Evolutionary conservation across 2,113 vertebrate genomes (phyloP).

Genomic region (Tringa solitaria): DNA sequence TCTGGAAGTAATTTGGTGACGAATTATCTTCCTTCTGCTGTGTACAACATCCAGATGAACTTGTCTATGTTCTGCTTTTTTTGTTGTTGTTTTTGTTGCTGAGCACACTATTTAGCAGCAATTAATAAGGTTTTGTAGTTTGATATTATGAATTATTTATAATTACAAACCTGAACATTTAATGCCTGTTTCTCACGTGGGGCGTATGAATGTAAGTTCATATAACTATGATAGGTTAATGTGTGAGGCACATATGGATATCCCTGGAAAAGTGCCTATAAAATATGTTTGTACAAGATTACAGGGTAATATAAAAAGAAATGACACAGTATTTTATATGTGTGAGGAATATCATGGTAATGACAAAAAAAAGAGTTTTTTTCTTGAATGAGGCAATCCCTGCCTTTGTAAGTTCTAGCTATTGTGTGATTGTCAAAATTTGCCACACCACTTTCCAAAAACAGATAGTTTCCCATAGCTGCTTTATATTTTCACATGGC

Average conservation of each 20-base stretch:
- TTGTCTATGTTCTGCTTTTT: fast-evolving
- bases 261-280: not conserved
- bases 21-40: not conserved
- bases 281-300: not conserved
- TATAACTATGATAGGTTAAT: not conserved
- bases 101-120: not conserved
- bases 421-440: not conserved
- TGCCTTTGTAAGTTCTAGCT: not conserved
- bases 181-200: not conserved
- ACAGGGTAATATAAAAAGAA: not conserved
- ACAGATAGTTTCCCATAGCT: not conserved
- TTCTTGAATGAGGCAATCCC: not conserved
- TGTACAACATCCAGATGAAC: not conserved
- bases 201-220: not conserved
- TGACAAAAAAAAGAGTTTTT: not conserved
- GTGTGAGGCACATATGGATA: not conserved
- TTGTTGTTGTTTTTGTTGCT: not conserved
- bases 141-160: not conserved
- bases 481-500: not conserved
- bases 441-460: not conserved
- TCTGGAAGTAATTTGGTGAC: not conserved
- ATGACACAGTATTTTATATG: not conserved
- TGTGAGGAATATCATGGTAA: fast-evolving
- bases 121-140: not conserved
- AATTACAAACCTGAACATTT: not conserved